Conservation (phyloP, 2,113 vertebrate species). For the Cyprinodon variegatus region DNA sequence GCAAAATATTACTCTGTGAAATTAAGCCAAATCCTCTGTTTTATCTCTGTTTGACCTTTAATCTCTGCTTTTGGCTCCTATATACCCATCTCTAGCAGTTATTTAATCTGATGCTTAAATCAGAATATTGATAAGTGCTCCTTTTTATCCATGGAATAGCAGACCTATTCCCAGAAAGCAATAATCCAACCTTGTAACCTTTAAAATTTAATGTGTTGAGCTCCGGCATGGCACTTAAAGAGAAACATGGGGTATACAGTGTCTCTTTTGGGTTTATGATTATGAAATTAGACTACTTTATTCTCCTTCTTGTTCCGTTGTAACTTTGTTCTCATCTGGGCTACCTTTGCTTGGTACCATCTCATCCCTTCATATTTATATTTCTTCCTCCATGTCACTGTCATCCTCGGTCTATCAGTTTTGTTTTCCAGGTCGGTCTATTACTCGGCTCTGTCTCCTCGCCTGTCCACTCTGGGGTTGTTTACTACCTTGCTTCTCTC, state of each 20-base stretch:
- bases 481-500: conserved; percentile 19
- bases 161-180: neutral
- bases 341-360: neutral
- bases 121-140: conserved; percentile 11
- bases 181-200: conserved; percentile 9
- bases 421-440: neutral
- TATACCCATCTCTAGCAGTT: neutral
- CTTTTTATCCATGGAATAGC: neutral
- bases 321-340: conserved; percentile 12
- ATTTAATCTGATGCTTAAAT: conserved; percentile 1
- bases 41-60: too few species aligned
- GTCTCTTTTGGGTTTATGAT: conserved; percentile 5
- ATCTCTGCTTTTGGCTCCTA: neutral
- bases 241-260: neutral
- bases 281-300: neutral
- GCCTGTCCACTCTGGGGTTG: conserved; percentile 3
- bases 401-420: neutral
- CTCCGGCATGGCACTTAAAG: neutral
- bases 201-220: neutral
- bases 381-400: neutral
- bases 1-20: neutral
- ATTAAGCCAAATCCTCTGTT: neutral
- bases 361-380: neutral
- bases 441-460: conserved; percentile 18
- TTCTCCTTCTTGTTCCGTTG: conserved; percentile 17